phyloP scores from a whole-genome alignment of 2,888 invertebrate genomes.

The Clivina fossor region DNA sequence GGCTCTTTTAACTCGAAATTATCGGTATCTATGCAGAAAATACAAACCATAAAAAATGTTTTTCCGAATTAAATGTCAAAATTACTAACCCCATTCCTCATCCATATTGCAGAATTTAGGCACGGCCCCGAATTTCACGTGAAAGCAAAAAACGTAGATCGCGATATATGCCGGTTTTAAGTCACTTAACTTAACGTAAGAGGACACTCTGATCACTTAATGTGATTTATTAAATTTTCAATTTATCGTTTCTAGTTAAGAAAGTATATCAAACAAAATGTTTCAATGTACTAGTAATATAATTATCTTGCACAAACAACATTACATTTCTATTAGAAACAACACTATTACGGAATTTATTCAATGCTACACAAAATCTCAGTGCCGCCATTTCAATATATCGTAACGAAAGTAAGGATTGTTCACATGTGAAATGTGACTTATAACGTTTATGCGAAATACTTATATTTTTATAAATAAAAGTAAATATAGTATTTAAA shows the following conservation, averaged over 20 bases:
- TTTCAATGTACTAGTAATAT: constrained; percentile 28
- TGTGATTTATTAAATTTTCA: constrained; percentile 13
- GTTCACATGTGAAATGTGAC: constrained; percentile 11
- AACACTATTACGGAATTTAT: constrained; percentile 24
- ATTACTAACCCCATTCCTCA: constrained; percentile 31
- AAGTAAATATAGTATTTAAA: background rate
- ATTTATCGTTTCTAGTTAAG: constrained; percentile 1
- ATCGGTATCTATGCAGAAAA: constrained; percentile 25
- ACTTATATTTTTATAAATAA: constrained; percentile 4
- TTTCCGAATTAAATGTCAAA: background rate
- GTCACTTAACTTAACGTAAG: constrained; percentile 31
- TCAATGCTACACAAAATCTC: constrained; percentile 14
- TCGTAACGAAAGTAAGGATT: constrained; percentile 12
- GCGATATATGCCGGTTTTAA: constrained; percentile 18
- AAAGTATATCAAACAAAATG: constrained; percentile 33
- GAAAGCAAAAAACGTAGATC: constrained; percentile 21
- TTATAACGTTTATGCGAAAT: background rate
- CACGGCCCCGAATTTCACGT: constrained; percentile 33
- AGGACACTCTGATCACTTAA: constrained; percentile 30
- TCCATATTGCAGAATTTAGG: constrained; percentile 31
- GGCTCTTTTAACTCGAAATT: constrained; percentile 42
- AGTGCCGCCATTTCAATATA: constrained; percentile 33
- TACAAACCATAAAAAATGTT: constrained; percentile 5
- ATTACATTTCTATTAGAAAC: constrained; percentile 31
- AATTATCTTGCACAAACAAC: constrained; percentile 24